Evolutionary conservation across 2,888 invertebrate species (phyloP).

Genomic region (Oligia latruncula): DNA sequence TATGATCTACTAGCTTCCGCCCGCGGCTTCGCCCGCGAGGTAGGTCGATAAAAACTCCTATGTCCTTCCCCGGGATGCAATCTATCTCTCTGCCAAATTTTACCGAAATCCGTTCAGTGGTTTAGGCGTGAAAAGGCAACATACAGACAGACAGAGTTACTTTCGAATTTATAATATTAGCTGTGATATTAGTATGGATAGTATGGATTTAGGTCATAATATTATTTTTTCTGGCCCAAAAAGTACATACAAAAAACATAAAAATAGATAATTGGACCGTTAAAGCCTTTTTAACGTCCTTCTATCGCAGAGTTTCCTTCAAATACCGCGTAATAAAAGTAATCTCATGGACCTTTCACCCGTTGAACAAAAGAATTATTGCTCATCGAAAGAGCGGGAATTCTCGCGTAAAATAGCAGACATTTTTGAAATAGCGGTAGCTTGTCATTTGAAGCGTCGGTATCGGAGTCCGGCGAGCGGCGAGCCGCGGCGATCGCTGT

Average conservation of each 20-base stretch:
- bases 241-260: neutral
- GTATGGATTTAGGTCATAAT: neutral
- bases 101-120: too few relatives aligned
- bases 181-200: too few relatives aligned
- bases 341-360: constrained; percentile 77
- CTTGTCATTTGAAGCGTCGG: constrained; percentile 84
- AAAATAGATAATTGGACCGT: constrained; percentile 20
- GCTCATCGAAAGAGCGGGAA: constrained; percentile 81
- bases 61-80: too few relatives aligned
- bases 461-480: constrained; percentile 81
- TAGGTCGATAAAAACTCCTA: too few relatives aligned
- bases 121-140: too few relatives aligned
- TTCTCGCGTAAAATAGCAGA: constrained; percentile 85
- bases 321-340: constrained; percentile 77
- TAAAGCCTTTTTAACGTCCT: constrained; percentile 38
- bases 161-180: too few relatives aligned
- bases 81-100: too few relatives aligned
- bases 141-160: too few relatives aligned
- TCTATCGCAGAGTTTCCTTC: constrained; percentile 56
- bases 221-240: neutral
- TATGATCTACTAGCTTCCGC: neutral
- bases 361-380: constrained; percentile 83
- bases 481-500: constrained; percentile 80
- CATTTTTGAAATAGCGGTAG: constrained; percentile 87
- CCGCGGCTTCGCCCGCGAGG: too few relatives aligned